Evolutionary conservation across 2,888 invertebrate genomes (phyloP), one percentile per base, ranked within the genome.

Genomic region (Anagyrus pseudococci): DNA sequence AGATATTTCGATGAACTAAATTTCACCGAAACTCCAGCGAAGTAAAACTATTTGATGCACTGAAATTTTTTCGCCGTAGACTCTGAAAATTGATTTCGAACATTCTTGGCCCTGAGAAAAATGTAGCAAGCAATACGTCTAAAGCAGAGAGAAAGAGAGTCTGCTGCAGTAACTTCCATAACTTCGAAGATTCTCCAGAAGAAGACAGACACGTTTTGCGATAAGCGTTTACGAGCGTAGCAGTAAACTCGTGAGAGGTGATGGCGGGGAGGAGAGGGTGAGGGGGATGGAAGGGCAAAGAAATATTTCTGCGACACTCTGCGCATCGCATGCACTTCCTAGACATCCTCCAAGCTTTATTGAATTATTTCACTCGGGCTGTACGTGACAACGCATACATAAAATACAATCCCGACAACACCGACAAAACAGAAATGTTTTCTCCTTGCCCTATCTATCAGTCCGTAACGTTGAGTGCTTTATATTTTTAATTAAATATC

Each of bases 131-230:
- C n/a, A n/a, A n/a, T n/a, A n/a, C n/a, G n/a, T n/a, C n/a, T n/a
- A n/a, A n/a, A n/a, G n/a, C n/a, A n/a, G n/a, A n/a, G n/a, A n/a
- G n/a, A n/a, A n/a, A n/a, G n/a, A n/a, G n/a, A n/a, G n/a, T n/a
- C n/a, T n/a, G n/a, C n/a, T n/a, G 49, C 46, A 47, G 33, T 44
- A 44, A 61, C 64, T 59, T 60, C 58, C 57, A 58, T 29, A 53
- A 44, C 29, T 20, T 22, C 8, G 15, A 23, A 4, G 19, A 33
- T 33, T 25, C 17, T 41, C 20, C 53, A 41, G 25, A 33, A 4
- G 48, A 17, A 17, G 33, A 20, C 33, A 29, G 46, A 20, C 48
- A 23, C 22, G 29, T 41, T 56, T 60, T 56, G 64, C 56, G 25
- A 50, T 48, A 43, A 52, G 56, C 58, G 26, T 67, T 58, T 64